A percentile compares a stretch with the other conserved stretches of the same genome.
phyloP scores from a whole-genome alignment of 2,888 invertebrate genomes.

The Cistogaster globosa region DNA sequence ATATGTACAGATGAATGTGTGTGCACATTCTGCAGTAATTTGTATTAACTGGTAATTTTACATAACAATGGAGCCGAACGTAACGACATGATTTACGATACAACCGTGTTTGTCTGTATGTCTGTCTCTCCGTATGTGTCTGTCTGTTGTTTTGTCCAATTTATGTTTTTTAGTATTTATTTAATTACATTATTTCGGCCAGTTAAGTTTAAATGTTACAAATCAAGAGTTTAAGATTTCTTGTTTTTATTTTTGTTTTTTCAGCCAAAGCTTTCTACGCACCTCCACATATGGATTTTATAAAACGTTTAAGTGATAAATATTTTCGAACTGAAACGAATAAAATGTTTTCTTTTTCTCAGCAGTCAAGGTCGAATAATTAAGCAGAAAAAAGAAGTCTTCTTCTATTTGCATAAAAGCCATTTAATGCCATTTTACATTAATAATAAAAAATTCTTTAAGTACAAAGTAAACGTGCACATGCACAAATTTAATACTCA shows the following conservation, averaged over 20 bases:
- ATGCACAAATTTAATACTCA: background rate
- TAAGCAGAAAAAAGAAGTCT: background rate
- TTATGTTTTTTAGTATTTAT: background rate
- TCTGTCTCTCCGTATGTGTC: too few relatives aligned
- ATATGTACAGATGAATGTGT: too few relatives aligned
- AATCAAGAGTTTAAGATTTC: too few relatives aligned
- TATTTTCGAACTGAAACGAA: too few relatives aligned
- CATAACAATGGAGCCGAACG: slow-evolving; percentile 17
- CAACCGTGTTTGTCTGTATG: background rate
- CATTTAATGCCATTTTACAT: background rate
- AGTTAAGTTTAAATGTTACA: too few relatives aligned
- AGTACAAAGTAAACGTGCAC: background rate
- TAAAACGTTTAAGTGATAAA: too few relatives aligned
- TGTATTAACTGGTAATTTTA: slow-evolving; percentile 15
- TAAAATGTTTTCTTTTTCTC: too few relatives aligned
- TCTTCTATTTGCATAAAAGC: background rate
- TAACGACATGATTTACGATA: slow-evolving; percentile 22
- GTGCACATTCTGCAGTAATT: too few relatives aligned
- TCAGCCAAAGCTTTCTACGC: too few relatives aligned
- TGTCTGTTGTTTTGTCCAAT: background rate
- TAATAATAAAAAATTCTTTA: background rate
- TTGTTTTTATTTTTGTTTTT: too few relatives aligned
- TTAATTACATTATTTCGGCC: too few relatives aligned
- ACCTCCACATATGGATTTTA: too few relatives aligned
- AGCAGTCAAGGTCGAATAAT: background rate